phyloP scores from a whole-genome alignment of 2,797 vertebrate species.

The Falco rusticolus region DNA sequence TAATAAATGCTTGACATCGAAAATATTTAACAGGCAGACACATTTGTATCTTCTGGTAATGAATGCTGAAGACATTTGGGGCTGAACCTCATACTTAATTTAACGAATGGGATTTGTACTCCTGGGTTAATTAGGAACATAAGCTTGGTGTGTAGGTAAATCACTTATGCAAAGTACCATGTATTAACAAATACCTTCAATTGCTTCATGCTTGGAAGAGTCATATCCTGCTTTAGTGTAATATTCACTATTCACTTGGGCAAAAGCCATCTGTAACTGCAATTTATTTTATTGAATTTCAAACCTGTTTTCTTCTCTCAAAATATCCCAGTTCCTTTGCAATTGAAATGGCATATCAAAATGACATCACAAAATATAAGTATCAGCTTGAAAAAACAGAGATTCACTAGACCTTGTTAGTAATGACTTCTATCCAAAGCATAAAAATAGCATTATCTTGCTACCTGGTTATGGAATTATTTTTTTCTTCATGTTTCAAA shows the following conservation, averaged over 20 bases:
- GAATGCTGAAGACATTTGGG: background rate
- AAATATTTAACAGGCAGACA: background rate
- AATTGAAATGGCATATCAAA: background rate
- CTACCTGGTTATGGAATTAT: background rate
- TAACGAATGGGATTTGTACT: background rate
- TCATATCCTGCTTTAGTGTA: background rate
- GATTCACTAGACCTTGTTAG: background rate
- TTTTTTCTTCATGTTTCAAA: background rate
- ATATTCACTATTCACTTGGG: background rate
- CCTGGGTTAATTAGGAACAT: background rate
- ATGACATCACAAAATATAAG: background rate
- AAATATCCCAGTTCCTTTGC: background rate
- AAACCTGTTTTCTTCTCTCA: background rate
- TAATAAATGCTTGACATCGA: background rate
- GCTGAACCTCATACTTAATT: background rate
- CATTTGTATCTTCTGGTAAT: background rate
- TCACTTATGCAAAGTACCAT: background rate
- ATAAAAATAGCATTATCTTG: background rate
- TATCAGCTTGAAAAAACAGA: background rate
- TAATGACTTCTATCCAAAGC: background rate
- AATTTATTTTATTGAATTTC: background rate
- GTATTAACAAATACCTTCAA: background rate
- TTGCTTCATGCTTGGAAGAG: background rate
- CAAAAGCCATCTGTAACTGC: background rate
- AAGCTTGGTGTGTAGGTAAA: background rate